Percentiles rank a stretch among this genome's conserved stretches.
Evolutionary conservation across 2,797 vertebrate genomes (phyloP).

Genomic region (Catharus ustulatus): DNA sequence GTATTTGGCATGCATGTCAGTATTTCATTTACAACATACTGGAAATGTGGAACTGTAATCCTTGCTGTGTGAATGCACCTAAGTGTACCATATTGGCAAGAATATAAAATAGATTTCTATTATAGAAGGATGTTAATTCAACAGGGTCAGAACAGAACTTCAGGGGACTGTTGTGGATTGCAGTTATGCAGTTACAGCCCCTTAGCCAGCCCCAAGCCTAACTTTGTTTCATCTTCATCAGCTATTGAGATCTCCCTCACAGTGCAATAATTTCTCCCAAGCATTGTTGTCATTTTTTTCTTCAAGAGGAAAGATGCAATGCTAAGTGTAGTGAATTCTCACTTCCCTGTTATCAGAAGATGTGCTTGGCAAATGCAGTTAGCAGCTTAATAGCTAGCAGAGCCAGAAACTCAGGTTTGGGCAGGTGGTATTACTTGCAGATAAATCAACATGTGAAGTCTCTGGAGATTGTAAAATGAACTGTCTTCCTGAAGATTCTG

Average conservation of each 20-base stretch:
- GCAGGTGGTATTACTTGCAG: neutral
- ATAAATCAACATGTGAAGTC: neutral
- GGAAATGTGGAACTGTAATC: neutral
- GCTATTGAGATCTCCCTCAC: neutral
- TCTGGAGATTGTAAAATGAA: neutral
- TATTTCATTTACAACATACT: neutral
- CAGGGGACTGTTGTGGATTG: fast-evolving
- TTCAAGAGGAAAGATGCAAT: neutral
- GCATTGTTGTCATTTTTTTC: neutral
- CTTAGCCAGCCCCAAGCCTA: neutral
- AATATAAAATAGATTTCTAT: neutral
- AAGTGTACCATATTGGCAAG: neutral
- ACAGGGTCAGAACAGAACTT: neutral
- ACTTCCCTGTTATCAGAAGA: neutral
- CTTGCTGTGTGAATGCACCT: neutral
- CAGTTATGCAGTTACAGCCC: neutral
- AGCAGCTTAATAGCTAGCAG: neutral
- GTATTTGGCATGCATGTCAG: neutral
- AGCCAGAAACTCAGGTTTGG: constrained; percentile 27
- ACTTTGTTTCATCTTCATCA: neutral
- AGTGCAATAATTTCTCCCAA: neutral
- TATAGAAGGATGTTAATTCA: neutral
- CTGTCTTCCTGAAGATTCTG: neutral
- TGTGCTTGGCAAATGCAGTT: neutral
- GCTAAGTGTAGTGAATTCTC: neutral